Evolutionary conservation across 2,888 invertebrate species (phyloP).

Genomic region (Ischnus inquisitorius): DNA sequence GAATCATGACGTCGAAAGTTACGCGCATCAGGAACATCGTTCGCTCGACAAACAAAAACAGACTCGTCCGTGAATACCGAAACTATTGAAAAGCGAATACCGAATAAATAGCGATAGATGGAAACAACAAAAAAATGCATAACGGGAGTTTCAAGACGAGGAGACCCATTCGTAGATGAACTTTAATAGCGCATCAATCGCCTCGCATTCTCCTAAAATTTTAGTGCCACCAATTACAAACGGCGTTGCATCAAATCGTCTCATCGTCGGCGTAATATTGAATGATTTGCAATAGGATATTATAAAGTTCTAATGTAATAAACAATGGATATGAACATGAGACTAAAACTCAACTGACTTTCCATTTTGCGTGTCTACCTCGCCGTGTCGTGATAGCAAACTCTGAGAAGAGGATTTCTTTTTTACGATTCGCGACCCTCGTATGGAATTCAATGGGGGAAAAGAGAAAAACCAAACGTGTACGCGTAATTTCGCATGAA

Average conservation of each 20-base stretch:
- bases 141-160: slow-evolving; percentile 2
- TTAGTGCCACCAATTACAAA: slow-evolving; percentile 42
- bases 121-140: slow-evolving; percentile 3
- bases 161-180: slow-evolving; percentile 19
- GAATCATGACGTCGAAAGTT: neutral
- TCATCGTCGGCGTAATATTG: slow-evolving; percentile 45
- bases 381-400: slow-evolving; percentile 40
- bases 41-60: neutral
- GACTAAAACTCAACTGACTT: slow-evolving; percentile 34
- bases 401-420: slow-evolving; percentile 43
- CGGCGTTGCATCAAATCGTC: slow-evolving; percentile 43
- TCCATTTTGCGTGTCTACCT: slow-evolving; percentile 62
- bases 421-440: slow-evolving; percentile 28
- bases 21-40: neutral
- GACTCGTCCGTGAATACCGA: neutral
- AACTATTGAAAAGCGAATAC: neutral
- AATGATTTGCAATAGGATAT: slow-evolving; percentile 56
- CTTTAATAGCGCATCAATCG: slow-evolving; percentile 1
- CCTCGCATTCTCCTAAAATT: slow-evolving; percentile 22
- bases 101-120: slow-evolving; percentile 9
- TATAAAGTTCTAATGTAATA: slow-evolving; percentile 41
- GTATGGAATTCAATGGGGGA: slow-evolving; percentile 7
- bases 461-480: neutral
- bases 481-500: neutral
- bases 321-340: slow-evolving; percentile 26